A percentile compares a stretch with the other conserved stretches of the same genome.
phyloP scores from a whole-genome alignment of 2,113 vertebrate genomes.

The Cyprinus carpio region DNA sequence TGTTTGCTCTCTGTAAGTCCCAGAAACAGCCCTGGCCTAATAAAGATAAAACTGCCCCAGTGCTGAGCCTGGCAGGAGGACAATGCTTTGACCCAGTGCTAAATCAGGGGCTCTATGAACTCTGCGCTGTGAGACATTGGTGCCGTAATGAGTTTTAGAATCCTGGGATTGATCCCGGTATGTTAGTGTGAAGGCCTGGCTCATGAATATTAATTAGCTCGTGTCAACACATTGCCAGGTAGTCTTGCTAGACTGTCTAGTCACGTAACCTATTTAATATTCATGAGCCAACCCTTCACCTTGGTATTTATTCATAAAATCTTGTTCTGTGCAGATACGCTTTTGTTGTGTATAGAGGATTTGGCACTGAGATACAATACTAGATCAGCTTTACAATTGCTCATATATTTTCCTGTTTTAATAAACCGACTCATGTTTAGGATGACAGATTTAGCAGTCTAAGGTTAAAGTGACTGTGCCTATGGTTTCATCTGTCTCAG shows the following conservation, averaged over 20 bases:
- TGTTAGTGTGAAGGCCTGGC: not conserved
- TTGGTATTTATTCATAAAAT: not conserved
- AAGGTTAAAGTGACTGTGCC: not conserved
- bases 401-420: not conserved
- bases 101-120: not conserved
- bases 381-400: not conserved
- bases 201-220: constrained; percentile 7
- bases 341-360: not conserved
- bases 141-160: not conserved
- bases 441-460: not conserved
- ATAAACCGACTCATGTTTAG: not conserved
- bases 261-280: not conserved
- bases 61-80: not conserved
- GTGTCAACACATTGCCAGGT: not conserved
- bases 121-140: not conserved
- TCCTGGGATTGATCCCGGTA: not conserved
- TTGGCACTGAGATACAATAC: not conserved
- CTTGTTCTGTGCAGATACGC: not conserved
- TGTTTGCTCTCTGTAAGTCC: not conserved
- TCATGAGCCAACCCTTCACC: constrained; percentile 6
- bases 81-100: constrained; percentile 1
- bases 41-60: constrained; percentile 2
- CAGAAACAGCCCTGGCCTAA: not conserved
- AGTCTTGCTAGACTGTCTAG: constrained; percentile 9
- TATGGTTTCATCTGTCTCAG: too few relatives aligned